Percentiles rank a stretch among this genome's conserved stretches.
Conservation (phyloP, 2,888 invertebrate genomes). For the Meliscaeva auricollis region DNA sequence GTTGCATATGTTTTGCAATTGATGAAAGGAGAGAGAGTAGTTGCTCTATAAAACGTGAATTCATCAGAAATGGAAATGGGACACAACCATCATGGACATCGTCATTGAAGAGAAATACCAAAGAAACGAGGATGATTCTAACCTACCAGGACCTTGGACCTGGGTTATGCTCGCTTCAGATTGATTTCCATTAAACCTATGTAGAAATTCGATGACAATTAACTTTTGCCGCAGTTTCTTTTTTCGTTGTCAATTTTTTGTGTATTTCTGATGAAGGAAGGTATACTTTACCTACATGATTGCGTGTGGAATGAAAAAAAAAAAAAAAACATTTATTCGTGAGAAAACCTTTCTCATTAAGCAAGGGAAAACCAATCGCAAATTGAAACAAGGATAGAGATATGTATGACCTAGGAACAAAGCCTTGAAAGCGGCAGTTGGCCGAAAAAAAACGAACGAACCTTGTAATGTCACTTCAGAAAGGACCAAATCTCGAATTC, state of each 20-base stretch:
- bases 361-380: too few species aligned
- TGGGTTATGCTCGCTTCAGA: slow-evolving; percentile 20
- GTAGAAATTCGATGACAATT: slow-evolving; percentile 60
- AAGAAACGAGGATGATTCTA: neutral
- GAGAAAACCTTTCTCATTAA: too few species aligned
- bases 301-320: too few species aligned
- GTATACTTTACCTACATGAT: too few species aligned
- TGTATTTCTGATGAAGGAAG: too few species aligned
- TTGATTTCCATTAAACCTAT: slow-evolving; percentile 51
- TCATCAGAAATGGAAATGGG: slow-evolving; percentile 56
- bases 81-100: slow-evolving; percentile 8
- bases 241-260: neutral
- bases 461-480: too few species aligned
- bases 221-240: slow-evolving; percentile 59
- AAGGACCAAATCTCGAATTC: too few species aligned
- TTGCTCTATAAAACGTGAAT: slow-evolving; percentile 17
- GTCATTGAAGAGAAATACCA: neutral
- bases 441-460: too few species aligned
- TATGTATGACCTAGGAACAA: too few species aligned
- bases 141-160: slow-evolving; percentile 12
- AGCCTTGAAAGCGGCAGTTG: too few species aligned
- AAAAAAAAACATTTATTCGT: too few species aligned
- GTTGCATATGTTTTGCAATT: slow-evolving; percentile 48
- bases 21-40: slow-evolving; percentile 5
- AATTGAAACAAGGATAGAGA: too few species aligned